Evolutionary conservation across 2,888 invertebrate genomes (phyloP), one percentile per base, ranked within the genome.

Genomic region (Empis stercorea): DNA sequence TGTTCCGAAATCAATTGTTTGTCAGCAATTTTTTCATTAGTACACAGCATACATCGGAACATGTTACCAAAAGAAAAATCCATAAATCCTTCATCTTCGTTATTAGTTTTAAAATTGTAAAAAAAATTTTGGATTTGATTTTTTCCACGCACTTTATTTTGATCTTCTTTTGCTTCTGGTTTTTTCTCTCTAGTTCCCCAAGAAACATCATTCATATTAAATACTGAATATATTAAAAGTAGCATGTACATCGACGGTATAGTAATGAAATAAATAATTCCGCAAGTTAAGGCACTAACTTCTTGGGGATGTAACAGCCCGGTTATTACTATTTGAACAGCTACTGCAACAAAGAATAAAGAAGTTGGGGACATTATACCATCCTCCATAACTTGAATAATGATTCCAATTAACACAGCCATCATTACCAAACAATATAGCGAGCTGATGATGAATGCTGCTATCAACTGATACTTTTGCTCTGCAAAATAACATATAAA

Each of bases 221-320:
- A 91, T 23, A 94, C 73, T 0, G 93, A 89, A 64, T 91, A 95
- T 47, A 95, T 84, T 54, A 93, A 84, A 46, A 95, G 74, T 61
- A 95, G 71, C 76, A 95, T 81, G 66, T 94, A 95, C 85, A 94
- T 94, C 54, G 91, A 87, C 0, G 95, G 95, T 45, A 95, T 89
- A 7, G 92, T 87, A 42, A 95, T 80, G 63, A 87, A 87, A 65
- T 95, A 95, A 37, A 95, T 78, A 49, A 79, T 62, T 14, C 86
- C 77, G 57, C 81, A 84, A 34, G 81, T 64, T n/a, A 93, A 66
- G 53, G 88, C 89, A 40, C 71, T 65, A 45, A 83, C 73, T 68
- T 91, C 91, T 61, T 79, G 76, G 0, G 92, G 92, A 67, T 93
- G 93, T 39, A 92, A 62, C 0, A 82, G 59, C 0, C 77, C 83